A percentile compares a stretch with the other conserved stretches of the same genome.
Conservation (phyloP, 2,113 vertebrate species). For the Seriola quinqueradiata region DNA sequence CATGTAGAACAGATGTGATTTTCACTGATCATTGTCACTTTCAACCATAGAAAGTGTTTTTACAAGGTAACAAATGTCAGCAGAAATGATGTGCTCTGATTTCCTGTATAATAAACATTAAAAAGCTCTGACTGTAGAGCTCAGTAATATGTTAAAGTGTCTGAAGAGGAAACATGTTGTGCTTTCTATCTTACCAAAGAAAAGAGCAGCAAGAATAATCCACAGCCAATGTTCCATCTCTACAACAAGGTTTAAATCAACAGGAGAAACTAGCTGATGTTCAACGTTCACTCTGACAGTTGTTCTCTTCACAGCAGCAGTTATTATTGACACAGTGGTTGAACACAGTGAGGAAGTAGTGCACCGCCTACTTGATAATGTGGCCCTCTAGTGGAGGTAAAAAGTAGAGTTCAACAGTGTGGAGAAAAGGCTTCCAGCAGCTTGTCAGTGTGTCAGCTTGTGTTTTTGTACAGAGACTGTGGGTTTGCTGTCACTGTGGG, state of each 20-base stretch:
- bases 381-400: constrained; percentile 34
- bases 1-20: too few relatives aligned
- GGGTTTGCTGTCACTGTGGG: too few relatives aligned
- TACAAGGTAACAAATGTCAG: too few relatives aligned
- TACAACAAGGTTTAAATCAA: constrained; percentile 20
- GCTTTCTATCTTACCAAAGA: constrained; percentile 2
- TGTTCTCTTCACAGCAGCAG: constrained; percentile 38
- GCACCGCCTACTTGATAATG: constrained; percentile 24
- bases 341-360: constrained; percentile 20
- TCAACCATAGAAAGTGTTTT: too few relatives aligned
- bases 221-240: constrained; percentile 19
- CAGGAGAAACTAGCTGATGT: constrained; percentile 21
- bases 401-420: neutral
- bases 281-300: constrained; percentile 15
- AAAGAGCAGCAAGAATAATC: constrained; percentile 18
- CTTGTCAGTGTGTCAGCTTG: neutral
- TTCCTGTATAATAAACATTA: neutral
- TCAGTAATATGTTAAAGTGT: constrained; percentile 1
- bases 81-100: neutral
- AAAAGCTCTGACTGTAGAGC: neutral
- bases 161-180: neutral
- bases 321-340: constrained; percentile 28
- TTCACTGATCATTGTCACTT: neutral
- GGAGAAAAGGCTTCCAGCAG: neutral
- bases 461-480: too few relatives aligned